Evolutionary conservation across 2,797 vertebrate genomes (phyloP).

Genomic region (Channallabes apus): DNA sequence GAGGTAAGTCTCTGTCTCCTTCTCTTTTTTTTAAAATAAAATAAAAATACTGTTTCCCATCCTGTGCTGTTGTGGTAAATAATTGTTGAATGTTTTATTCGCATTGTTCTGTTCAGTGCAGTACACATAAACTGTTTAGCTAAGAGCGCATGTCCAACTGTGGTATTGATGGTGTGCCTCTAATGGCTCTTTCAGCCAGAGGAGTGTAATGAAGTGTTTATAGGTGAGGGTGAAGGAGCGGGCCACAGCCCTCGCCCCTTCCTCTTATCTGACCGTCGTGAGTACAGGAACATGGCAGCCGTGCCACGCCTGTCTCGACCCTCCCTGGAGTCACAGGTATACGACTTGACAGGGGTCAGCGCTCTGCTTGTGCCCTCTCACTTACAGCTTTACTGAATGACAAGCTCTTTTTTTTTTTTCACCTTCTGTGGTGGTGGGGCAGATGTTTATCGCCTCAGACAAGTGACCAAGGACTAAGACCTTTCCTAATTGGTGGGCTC

Average conservation of each 20-base stretch:
- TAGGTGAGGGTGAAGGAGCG: conserved; percentile 63
- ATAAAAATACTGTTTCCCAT: not conserved
- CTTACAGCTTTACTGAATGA: conserved; percentile 37
- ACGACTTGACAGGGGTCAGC: conserved; percentile 12
- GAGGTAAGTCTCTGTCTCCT: conserved; percentile 68
- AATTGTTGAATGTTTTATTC: not conserved
- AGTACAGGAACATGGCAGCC: conserved; percentile 77
- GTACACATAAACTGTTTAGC: not conserved
- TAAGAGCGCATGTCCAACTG: not conserved
- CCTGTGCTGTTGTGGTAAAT: not conserved
- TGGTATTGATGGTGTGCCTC: conserved; percentile 42
- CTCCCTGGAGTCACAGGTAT: conserved; percentile 75
- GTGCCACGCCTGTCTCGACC: conserved; percentile 74
- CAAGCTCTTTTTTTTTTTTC: conserved; percentile 9
- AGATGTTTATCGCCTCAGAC: conserved; percentile 31
- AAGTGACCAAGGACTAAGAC: not conserved
- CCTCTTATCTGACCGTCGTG: conserved; percentile 67
- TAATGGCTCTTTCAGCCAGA: conserved; percentile 74
- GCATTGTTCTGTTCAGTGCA: not conserved
- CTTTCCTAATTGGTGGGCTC: conserved; percentile 15
- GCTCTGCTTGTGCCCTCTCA: conserved; percentile 26
- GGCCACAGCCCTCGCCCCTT: conserved; percentile 58
- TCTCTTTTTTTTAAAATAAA: not conserved
- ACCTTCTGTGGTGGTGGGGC: conserved; percentile 62
- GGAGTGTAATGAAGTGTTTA: conserved; percentile 76